Percentiles rank a stretch among this genome's conserved stretches.
Evolutionary conservation across 1,140 invertebrate species (phyloP).

Genomic region (Medauroidea extradentata): DNA sequence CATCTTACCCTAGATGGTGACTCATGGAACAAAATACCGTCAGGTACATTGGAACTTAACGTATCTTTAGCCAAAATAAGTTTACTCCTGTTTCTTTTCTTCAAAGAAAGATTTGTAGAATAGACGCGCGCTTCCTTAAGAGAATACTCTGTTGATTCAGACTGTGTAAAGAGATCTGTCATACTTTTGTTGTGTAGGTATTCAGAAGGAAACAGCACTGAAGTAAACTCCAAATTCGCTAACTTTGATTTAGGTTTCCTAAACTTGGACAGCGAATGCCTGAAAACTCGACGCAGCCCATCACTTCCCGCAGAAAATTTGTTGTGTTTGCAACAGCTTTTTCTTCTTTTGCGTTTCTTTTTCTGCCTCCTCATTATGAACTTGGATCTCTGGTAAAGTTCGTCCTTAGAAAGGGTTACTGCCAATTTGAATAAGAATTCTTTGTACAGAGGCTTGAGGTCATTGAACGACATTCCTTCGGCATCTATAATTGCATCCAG

Average conservation of each 20-base stretch:
- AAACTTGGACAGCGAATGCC: constrained; percentile 45
- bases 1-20: constrained; percentile 29
- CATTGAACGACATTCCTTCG: constrained; percentile 89
- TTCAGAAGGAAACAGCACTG: constrained; percentile 45
- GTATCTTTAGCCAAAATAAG: constrained; percentile 9
- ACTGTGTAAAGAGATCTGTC: too few relatives aligned
- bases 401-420: constrained; percentile 81
- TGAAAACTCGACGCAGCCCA: constrained; percentile 23
- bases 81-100: not conserved
- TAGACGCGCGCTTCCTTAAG: too few relatives aligned
- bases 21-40: constrained; percentile 58
- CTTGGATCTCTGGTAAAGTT: constrained; percentile 82
- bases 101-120: not conserved
- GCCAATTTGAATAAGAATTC: constrained; percentile 82
- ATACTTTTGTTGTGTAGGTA: too few relatives aligned
- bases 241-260: constrained; percentile 30
- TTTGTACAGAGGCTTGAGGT: constrained; percentile 84
- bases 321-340: constrained; percentile 37
- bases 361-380: constrained; percentile 81
- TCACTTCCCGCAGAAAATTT: not conserved
- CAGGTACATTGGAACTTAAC: constrained; percentile 54
- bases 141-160: too few relatives aligned
- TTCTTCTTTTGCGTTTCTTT: constrained; percentile 54
- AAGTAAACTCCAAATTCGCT: constrained; percentile 47
- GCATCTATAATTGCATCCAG: constrained; percentile 81